Conservation (phyloP, 2,797 vertebrate genomes). For the Prunella strophiata region DNA sequence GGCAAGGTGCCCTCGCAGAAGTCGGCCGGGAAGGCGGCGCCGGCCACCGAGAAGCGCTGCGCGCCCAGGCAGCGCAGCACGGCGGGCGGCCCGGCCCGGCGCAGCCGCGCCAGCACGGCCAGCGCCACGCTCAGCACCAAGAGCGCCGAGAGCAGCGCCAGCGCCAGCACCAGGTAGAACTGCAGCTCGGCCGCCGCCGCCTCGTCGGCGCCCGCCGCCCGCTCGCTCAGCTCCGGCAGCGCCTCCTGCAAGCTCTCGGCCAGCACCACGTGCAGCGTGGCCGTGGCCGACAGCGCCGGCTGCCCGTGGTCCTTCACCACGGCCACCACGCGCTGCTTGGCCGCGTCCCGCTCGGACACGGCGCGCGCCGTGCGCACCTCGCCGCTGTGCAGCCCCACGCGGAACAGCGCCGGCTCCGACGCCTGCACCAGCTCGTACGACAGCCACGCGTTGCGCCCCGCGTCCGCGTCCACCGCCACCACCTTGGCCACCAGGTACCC, state of each 20-base stretch:
- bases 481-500: conserved; percentile 47
- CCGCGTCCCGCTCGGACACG: conserved; percentile 75
- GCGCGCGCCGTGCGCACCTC: conserved; percentile 55
- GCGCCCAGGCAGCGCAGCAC: neutral
- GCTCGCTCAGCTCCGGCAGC: conserved; percentile 31
- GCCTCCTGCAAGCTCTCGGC: conserved; percentile 68
- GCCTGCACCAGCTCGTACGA: conserved; percentile 42
- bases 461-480: conserved; percentile 40
- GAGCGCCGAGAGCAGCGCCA: too few species aligned
- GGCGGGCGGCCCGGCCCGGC: too few species aligned
- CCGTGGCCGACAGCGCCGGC: conserved; percentile 56
- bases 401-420: conserved; percentile 4
- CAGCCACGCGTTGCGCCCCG: conserved; percentile 45
- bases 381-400: conserved; percentile 33
- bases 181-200: too few species aligned
- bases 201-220: too few species aligned
- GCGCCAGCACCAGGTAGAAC: too few species aligned
- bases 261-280: conserved; percentile 60
- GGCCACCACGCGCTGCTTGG: conserved; percentile 77
- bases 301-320: conserved; percentile 67
- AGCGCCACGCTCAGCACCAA: too few species aligned
- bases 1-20: too few species aligned
- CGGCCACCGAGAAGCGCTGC: conserved; percentile 49
- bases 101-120: too few species aligned
- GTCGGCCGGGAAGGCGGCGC: too few species aligned